A percentile compares a stretch with the other conserved stretches of the same genome.
phyloP scores from a whole-genome alignment of 2,797 vertebrate species.

The Pangasius krempfi region DNA sequence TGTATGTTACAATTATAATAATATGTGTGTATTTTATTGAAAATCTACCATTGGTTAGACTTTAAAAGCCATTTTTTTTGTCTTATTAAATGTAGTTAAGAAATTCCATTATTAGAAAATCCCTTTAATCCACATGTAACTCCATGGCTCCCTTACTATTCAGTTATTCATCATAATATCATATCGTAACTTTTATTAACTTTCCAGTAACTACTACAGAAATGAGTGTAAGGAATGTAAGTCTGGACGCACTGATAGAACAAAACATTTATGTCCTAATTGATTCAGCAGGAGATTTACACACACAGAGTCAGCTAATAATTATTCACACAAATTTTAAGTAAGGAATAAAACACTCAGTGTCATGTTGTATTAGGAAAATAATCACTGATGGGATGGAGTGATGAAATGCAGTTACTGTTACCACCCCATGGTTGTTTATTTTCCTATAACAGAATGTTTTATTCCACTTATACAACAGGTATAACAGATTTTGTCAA shows the following conservation, averaged over 20 bases:
- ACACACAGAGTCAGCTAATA: neutral
- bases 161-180: neutral
- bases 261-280: neutral
- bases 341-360: neutral
- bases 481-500: neutral
- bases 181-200: neutral
- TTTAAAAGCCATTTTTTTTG: neutral
- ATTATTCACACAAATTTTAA: too few relatives aligned
- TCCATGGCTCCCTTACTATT: neutral
- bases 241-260: neutral
- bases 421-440: neutral
- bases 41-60: neutral
- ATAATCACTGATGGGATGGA: neutral
- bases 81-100: neutral
- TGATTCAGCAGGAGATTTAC: conserved; percentile 1
- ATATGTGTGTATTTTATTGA: neutral
- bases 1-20: neutral
- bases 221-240: neutral
- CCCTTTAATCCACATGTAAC: neutral
- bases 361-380: neutral
- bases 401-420: neutral
- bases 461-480: neutral
- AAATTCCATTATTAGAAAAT: neutral
- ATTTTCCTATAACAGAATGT: neutral
- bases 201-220: neutral